Percentiles rank a stretch among this genome's conserved stretches.
Evolutionary conservation across 35 echinoderm and acorn worm species (phyloP).

Genomic region (Apostichopus parvimensis): DNA sequence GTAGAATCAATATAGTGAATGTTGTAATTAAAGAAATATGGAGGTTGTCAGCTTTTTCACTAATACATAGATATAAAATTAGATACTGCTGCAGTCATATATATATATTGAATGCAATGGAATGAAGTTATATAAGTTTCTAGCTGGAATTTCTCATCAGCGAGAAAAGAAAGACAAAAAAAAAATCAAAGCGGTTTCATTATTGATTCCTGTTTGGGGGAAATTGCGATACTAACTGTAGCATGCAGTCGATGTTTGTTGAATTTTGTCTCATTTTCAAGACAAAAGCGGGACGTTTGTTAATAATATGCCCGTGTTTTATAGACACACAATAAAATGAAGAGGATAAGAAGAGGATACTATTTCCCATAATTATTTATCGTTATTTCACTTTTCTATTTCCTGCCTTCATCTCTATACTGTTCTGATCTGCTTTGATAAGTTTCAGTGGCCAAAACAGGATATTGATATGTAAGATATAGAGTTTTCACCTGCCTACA

Average conservation of each 20-base stretch:
- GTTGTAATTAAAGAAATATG: constrained; percentile 48
- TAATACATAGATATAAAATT: not conserved
- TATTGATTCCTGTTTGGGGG: not conserved
- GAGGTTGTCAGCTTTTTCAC: constrained; percentile 37
- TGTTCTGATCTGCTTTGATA: too few relatives aligned
- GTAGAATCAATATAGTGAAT: constrained; percentile 36
- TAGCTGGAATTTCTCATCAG: not conserved
- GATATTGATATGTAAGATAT: too few relatives aligned
- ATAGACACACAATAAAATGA: too few relatives aligned
- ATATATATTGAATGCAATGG: constrained; percentile 4
- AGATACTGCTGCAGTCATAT: not conserved
- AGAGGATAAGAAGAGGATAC: too few relatives aligned
- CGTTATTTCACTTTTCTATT: too few relatives aligned
- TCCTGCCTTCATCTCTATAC: too few relatives aligned
- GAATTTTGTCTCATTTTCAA: not conserved
- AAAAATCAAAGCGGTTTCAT: not conserved
- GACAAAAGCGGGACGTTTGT: too few relatives aligned
- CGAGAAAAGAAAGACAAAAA: not conserved
- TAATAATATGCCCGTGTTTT: too few relatives aligned
- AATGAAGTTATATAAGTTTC: constrained; percentile 21
- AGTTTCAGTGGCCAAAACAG: too few relatives aligned
- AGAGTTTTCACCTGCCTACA: too few relatives aligned
- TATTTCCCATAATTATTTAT: too few relatives aligned
- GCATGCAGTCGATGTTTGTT: not conserved
- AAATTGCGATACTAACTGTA: not conserved